phyloP scores from a whole-genome alignment of 2,888 invertebrate species.

The Palloptera scutellata region DNA sequence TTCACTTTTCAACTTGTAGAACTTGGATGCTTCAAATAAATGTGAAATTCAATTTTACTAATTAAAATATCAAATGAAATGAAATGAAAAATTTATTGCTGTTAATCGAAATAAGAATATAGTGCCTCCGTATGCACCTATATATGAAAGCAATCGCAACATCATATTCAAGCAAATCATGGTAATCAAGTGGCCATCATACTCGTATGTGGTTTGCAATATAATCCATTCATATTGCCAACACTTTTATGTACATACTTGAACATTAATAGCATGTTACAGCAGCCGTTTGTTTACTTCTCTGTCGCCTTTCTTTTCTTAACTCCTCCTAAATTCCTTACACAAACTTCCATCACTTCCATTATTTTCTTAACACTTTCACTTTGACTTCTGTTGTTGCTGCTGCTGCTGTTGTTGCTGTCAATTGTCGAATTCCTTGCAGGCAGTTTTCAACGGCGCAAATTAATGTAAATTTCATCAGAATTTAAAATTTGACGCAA shows the following conservation, averaged over 20 bases:
- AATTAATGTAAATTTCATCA: conserved; percentile 6
- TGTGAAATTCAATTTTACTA: too few relatives aligned
- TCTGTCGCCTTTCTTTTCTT: not conserved
- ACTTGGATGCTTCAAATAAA: too few relatives aligned
- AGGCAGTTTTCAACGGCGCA: not conserved
- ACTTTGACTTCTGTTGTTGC: not conserved
- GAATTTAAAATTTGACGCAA: not conserved
- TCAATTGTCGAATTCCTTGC: not conserved
- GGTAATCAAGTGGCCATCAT: too few relatives aligned
- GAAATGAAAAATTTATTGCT: too few relatives aligned
- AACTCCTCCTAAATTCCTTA: not conserved
- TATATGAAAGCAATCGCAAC: too few relatives aligned
- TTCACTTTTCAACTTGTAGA: too few relatives aligned
- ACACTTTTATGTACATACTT: not conserved
- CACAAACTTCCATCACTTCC: not conserved
- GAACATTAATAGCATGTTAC: not conserved
- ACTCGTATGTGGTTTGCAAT: too few relatives aligned
- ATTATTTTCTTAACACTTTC: not conserved
- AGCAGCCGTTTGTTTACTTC: not conserved
- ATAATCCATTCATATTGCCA: too few relatives aligned
- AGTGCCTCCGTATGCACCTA: too few relatives aligned
- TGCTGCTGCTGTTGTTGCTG: not conserved
- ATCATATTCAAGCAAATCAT: too few relatives aligned
- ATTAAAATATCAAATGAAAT: too few relatives aligned
- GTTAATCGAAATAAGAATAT: too few relatives aligned